A percentile compares a stretch with the other conserved stretches of the same genome.
phyloP scores from a whole-genome alignment of 2,113 vertebrate species.

The Lepus europaeus region DNA sequence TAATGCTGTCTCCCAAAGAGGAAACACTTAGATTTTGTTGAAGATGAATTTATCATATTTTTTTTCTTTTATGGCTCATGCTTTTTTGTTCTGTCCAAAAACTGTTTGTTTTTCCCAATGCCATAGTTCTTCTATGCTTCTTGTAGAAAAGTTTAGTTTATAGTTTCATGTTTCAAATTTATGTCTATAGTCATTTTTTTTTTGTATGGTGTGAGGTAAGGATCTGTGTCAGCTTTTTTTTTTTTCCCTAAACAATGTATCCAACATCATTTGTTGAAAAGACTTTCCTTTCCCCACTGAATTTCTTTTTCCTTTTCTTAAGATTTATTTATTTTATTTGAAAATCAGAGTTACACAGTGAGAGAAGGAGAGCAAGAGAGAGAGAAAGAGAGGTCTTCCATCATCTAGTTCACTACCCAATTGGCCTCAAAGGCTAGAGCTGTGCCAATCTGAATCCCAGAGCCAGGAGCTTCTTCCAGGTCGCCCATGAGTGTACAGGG shows the following conservation, averaged over 20 bases:
- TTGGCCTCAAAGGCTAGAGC: too few relatives aligned
- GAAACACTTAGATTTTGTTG: neutral
- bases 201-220: neutral
- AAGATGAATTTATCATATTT: neutral
- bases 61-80: neutral
- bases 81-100: neutral
- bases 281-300: neutral
- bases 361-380: too few relatives aligned
- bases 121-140: neutral
- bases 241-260: neutral
- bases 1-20: neutral
- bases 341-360: too few relatives aligned
- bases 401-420: too few relatives aligned
- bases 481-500: too few relatives aligned
- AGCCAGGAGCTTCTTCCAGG: too few relatives aligned
- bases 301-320: too few relatives aligned
- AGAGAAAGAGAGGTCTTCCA: too few relatives aligned
- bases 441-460: too few relatives aligned
- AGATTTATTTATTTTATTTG: too few relatives aligned
- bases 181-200: neutral
- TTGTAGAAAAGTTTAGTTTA: neutral
- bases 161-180: conserved; percentile 14
- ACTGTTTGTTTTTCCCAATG: neutral
- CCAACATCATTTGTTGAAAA: neutral
- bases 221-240: neutral